Base-by-base conservation (phyloP, 2,113 vertebrate genomes). In the Fulica atra region DNA sequence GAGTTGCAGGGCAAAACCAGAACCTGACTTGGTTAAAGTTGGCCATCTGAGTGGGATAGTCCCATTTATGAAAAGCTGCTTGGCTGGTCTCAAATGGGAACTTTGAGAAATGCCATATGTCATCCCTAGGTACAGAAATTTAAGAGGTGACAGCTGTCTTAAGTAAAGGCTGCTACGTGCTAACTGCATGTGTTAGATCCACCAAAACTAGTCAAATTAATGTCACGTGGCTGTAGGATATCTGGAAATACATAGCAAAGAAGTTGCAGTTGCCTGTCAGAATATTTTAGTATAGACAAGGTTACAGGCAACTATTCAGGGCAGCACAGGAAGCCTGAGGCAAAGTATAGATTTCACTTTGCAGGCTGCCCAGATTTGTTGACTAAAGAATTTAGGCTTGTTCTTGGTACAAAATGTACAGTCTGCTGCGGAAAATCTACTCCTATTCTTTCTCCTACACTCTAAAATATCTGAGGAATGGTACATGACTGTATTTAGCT, bases 361-460 rank as follows among this genome's bases (percentile, higher is more conserved):
- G n/a, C 14, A 66, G 29, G 17, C 33, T 79, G 53, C 12, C 13
- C 46, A 79, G 61, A 68, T 92, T 84, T 71, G 35, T 54, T 87
- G 24, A 11, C 77, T 85, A 89, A 88, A 89, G 35, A 91, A 76
- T 91, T 91, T 46, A 65, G 74, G 14, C 53, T 96, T 92, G 44
- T 72, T 88, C 77, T 90, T 69, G 26, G 65, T 93, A 89, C 53
- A 89, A 89, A 97, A 95, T 92, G 81, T 95, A 38, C 86, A 66
- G 59, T 48, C 66, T 91, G 59, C 81, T 95, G 77, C 54, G 57
- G 83, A 91, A 87, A 95, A 80, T 66, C 24, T 76, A 38, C 82
- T 88, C 69, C 76, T 78, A 65, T 95, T 96, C 83, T 94, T 96
- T 96, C 93, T 96, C 96, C 96, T 89, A 96, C 96, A 89, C 86